Base-by-base conservation (phyloP, 1,140 invertebrate genomes). In the Coelopa frigida region DNA sequence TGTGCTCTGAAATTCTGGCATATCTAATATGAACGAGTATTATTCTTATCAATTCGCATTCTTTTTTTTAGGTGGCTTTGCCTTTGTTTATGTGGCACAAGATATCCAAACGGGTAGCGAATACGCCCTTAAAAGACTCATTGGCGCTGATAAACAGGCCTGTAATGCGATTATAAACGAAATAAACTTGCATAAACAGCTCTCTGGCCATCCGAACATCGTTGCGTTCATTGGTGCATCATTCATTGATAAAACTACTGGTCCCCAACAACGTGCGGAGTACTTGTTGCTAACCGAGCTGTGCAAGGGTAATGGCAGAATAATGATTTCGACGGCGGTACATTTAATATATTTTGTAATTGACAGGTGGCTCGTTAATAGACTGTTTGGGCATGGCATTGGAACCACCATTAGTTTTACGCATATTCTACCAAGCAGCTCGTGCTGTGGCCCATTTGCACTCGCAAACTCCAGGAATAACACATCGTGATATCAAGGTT, bases 401-500 rank as follows among this genome's bases (percentile, higher is more conserved):
- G 18, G 77, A 81, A 37, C 75, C 81, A 36, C 79, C 85, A 36
- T 80, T 86, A 55, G 82, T 97, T n/a, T 76, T 89, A 55, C 81
- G 80, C 60, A 82, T 98, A 47, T 92, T 95, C 61, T 95, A 94
- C 73, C 92, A 96, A 72, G 84, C 87, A 43, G 89, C 87, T 52
- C 78, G 78, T 51, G 89, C 93, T 21, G 86, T 98, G 7, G 81
- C 90, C 53, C 89, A 95, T 68, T 89, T 98, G 87, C 95, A 98
- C 66, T 79, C 73, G 38, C 90, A 94, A 71, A 75, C 78, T 36
- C 87, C 91, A 10, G 86, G 93, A 3, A 85, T 98, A 46, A 82
- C 89, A 33, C 94, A 98, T 73, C 75, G 94, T 58, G 95, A 98
- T 76, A 81, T 72, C 63, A 78, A 76, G 72, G 74, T 78, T 58